These are phyloP conservation scores for Drosophila falleni DNA, from an alignment of 2,888 invertebrate species.

Conservation along the genomic window DNA sequence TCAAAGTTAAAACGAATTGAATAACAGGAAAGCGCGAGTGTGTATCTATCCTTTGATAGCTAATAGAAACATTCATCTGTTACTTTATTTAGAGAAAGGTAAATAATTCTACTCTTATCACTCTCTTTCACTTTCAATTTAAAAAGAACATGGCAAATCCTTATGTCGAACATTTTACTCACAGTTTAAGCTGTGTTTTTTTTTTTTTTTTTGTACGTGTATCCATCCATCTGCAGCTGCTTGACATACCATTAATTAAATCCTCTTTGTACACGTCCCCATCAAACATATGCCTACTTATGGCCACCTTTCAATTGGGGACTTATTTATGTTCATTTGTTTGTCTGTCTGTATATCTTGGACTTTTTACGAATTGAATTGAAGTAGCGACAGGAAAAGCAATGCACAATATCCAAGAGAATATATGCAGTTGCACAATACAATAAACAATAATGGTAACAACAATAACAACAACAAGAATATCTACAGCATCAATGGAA, in stretches of 20 bases:
- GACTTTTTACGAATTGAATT: constrained; percentile 64
- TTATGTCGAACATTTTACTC: constrained; percentile 15
- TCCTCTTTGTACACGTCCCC: constrained; percentile 25
- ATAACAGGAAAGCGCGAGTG: not conserved
- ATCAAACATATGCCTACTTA: constrained; percentile 17
- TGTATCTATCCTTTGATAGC: not conserved
- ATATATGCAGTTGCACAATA: constrained; percentile 28
- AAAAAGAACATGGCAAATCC: not conserved
- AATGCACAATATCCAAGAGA: not conserved
- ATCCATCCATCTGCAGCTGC: constrained; percentile 24
- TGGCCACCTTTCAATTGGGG: constrained; percentile 33
- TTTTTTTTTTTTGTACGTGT: constrained; percentile 1
- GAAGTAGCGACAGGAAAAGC: constrained; percentile 29
- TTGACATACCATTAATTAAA: constrained; percentile 55
- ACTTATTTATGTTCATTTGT: constrained; percentile 11
- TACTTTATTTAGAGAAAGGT: not conserved
- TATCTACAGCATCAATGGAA: constrained; percentile 27
- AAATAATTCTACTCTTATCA: not conserved
- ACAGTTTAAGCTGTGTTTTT: not conserved
- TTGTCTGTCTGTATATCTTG: constrained; percentile 33
- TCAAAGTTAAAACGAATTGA: not conserved
- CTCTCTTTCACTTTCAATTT: not conserved
- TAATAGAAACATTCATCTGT: constrained; percentile 7
- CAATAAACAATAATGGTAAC: constrained; percentile 34
- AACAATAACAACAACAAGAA: constrained; percentile 22